A percentile compares a stretch with the other conserved stretches of the same genome.
Evolutionary conservation across 2,888 invertebrate genomes (phyloP).

Genomic region (Acleris literana): DNA sequence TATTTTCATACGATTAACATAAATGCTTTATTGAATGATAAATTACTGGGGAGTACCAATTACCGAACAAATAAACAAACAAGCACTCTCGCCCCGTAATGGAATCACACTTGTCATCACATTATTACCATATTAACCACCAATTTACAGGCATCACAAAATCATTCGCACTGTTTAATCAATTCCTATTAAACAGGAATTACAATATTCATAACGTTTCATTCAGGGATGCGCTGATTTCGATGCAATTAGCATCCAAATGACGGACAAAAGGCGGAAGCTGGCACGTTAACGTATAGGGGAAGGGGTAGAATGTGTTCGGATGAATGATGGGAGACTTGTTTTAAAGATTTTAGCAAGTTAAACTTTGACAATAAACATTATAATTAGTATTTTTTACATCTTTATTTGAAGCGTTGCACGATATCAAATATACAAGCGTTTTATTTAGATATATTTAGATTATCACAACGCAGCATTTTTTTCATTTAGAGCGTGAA

Average conservation of each 20-base stretch:
- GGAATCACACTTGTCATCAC: slow-evolving; percentile 31
- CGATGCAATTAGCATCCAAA: slow-evolving; percentile 81
- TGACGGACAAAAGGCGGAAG: slow-evolving; percentile 74
- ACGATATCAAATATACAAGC: too few relatives aligned
- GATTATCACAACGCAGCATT: too few relatives aligned
- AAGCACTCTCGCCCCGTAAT: slow-evolving; percentile 13
- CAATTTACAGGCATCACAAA: slow-evolving; percentile 34
- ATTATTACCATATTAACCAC: slow-evolving; percentile 35
- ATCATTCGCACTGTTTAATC: slow-evolving; percentile 59
- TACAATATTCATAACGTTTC: slow-evolving; percentile 75
- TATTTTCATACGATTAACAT: too few relatives aligned
- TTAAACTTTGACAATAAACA: not conserved
- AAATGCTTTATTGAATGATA: not conserved
- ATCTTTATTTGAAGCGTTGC: too few relatives aligned
- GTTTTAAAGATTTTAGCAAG: not conserved
- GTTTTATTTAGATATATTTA: too few relatives aligned
- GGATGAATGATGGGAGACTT: slow-evolving; percentile 10
- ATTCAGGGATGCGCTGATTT: slow-evolving; percentile 55
- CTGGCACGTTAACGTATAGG: slow-evolving; percentile 53
- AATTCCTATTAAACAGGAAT: slow-evolving; percentile 65
- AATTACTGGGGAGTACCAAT: not conserved
- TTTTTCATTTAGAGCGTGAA: too few relatives aligned
- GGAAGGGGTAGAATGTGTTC: slow-evolving; percentile 15
- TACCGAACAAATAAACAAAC: not conserved
- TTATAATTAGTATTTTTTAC: not conserved